Conservation (phyloP, 2,113 vertebrate species). For the Xenopus laevis region DNA sequence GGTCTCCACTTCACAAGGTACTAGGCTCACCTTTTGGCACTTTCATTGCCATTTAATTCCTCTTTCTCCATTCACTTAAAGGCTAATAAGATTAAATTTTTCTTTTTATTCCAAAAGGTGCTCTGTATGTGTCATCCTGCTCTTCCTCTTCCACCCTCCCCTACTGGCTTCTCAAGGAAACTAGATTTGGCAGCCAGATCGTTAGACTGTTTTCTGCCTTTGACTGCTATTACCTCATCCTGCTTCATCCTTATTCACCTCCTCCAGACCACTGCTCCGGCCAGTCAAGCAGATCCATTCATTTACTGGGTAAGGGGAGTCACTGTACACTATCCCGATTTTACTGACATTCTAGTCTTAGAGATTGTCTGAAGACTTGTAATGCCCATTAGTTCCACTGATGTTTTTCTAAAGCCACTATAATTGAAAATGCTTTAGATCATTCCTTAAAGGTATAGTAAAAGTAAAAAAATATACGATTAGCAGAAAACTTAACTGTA, state of each 20-base stretch:
- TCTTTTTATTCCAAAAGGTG: slow-evolving; percentile 32
- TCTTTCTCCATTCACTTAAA: slow-evolving; percentile 49
- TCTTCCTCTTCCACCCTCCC: neutral
- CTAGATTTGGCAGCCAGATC: slow-evolving; percentile 23
- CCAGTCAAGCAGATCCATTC: slow-evolving; percentile 7
- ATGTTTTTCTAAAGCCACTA: no score
- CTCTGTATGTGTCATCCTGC: slow-evolving; percentile 4
- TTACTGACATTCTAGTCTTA: neutral
- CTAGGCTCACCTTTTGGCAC: slow-evolving; percentile 34
- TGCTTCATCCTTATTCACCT: slow-evolving; percentile 30
- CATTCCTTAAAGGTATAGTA: no score
- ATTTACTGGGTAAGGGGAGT: neutral
- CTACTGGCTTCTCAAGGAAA: slow-evolving; percentile 39
- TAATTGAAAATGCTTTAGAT: no score
- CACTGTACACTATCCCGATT: neutral
- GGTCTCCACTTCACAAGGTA: slow-evolving; percentile 52
- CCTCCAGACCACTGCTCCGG: slow-evolving; percentile 15
- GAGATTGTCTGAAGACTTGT: neutral
- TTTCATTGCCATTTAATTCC: slow-evolving; percentile 51
- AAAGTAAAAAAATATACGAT: no score
- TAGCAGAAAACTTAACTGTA: no score
- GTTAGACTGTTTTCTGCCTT: slow-evolving; percentile 41
- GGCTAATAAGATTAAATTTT: slow-evolving; percentile 57
- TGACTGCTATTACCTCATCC: slow-evolving; percentile 47
- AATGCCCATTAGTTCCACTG: no score